These are phyloP conservation scores for Chrysolina haemoptera DNA, from an alignment of 2,888 invertebrate species.

Conservation along the genomic window DNA sequence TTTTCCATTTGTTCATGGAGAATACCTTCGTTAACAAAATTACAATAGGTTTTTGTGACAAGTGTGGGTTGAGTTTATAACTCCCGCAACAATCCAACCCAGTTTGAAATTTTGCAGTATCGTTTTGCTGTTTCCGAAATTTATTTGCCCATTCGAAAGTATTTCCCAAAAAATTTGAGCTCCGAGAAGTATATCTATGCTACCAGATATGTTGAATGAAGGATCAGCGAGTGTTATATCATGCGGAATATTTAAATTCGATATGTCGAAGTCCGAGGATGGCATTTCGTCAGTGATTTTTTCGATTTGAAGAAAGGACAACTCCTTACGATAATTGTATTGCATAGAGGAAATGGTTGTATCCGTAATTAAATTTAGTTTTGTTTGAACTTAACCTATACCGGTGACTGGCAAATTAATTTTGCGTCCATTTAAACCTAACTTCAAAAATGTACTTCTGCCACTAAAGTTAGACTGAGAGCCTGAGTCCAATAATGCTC, in stretches of 20 bases:
- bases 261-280: neutral
- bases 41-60: no score
- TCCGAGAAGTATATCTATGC: constrained; percentile 35
- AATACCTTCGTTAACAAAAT: no score
- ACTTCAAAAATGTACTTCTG: no score
- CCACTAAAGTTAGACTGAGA: no score
- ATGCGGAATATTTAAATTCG: constrained; percentile 24
- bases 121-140: constrained; percentile 4
- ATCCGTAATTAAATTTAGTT: no score
- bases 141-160: constrained; percentile 25
- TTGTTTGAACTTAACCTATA: no score
- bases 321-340: no score
- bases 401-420: no score
- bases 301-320: constrained; percentile 33
- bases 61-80: neutral
- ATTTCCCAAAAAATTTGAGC: constrained; percentile 37
- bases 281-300: constrained; percentile 29
- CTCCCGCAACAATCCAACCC: constrained; percentile 5
- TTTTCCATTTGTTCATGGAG: no score
- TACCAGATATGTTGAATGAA: constrained; percentile 19
- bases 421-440: no score
- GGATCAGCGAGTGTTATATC: constrained; percentile 38
- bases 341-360: no score
- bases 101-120: neutral
- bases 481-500: no score